These are phyloP conservation scores for Hyperoodon ampullatus DNA, from an alignment of 2,113 vertebrate species.

Conservation along the genomic window DNA sequence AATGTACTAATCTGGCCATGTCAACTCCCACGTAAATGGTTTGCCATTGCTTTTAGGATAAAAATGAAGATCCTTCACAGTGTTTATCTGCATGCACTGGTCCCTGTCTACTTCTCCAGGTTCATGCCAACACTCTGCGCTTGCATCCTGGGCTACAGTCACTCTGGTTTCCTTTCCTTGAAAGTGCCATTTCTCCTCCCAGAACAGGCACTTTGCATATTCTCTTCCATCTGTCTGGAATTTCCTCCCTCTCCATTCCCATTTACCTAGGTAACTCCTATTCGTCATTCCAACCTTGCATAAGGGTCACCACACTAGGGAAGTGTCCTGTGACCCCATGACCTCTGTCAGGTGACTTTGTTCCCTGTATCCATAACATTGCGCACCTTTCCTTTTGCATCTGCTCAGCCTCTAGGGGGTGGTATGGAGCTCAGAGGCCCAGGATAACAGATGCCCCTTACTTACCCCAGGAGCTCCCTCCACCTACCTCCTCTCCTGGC, in stretches of 20 bases:
- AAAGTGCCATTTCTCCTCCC: background rate
- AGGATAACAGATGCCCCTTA: background rate
- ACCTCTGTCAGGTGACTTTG: background rate
- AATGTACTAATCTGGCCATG: background rate
- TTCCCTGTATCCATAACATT: background rate
- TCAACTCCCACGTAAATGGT: background rate
- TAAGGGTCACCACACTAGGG: background rate
- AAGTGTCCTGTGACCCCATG: background rate
- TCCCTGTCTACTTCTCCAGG: background rate
- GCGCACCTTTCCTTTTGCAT: slow-evolving; percentile 73
- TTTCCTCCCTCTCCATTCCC: background rate
- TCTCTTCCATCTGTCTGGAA: background rate
- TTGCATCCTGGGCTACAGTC: background rate
- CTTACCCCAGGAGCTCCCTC: too few relatives aligned
- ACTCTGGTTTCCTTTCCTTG: background rate
- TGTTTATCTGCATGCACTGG: background rate
- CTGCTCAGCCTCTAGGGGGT: slow-evolving; percentile 93
- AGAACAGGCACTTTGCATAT: background rate
- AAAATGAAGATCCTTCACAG: background rate
- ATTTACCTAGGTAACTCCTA: background rate
- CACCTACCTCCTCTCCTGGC: background rate
- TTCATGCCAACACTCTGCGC: background rate
- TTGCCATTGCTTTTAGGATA: background rate
- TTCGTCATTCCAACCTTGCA: background rate
- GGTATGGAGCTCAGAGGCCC: slow-evolving; percentile 88